Evolutionary conservation across 2,888 invertebrate genomes (phyloP).

Genomic region (Toxonevra muliebris): DNA sequence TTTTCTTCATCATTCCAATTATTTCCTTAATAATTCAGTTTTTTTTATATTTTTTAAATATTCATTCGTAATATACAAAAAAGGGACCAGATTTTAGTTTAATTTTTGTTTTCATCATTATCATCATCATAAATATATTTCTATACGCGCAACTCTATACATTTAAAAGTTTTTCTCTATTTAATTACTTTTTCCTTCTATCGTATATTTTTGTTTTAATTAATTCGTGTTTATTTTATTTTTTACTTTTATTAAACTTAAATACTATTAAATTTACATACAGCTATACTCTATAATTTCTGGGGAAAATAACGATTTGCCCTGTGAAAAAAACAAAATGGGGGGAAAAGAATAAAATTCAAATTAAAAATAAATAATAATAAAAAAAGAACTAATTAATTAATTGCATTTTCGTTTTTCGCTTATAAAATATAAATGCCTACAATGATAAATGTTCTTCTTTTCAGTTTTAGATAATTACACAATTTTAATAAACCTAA

Average conservation of each 20-base stretch:
- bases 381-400: conserved; percentile 5
- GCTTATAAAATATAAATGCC: conserved; percentile 29
- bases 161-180: not conserved
- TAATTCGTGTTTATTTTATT: too few species aligned
- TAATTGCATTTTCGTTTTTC: conserved; percentile 21
- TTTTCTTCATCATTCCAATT: conserved; percentile 4
- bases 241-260: conserved; percentile 10
- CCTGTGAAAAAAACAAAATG: conserved; percentile 13
- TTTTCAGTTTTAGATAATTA: conserved; percentile 25
- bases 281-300: conserved; percentile 10
- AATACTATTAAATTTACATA: conserved; percentile 25
- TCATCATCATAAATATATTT: conserved; percentile 42
- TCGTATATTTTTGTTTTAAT: too few species aligned
- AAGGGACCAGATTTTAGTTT: conserved; percentile 9
- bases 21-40: conserved; percentile 3
- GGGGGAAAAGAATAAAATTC: conserved; percentile 7
- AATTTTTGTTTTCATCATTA: conserved; percentile 43
- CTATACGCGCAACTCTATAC: conserved; percentile 4
- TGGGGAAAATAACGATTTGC: not conserved
- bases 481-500: not conserved
- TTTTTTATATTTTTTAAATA: conserved; percentile 12
- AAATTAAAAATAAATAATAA: conserved; percentile 4
- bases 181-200: not conserved
- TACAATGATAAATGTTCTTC: conserved; percentile 35
- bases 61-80: conserved; percentile 22